Evolutionary conservation across 2,113 vertebrate species (phyloP).

Genomic region (Antechinus stuartii): DNA sequence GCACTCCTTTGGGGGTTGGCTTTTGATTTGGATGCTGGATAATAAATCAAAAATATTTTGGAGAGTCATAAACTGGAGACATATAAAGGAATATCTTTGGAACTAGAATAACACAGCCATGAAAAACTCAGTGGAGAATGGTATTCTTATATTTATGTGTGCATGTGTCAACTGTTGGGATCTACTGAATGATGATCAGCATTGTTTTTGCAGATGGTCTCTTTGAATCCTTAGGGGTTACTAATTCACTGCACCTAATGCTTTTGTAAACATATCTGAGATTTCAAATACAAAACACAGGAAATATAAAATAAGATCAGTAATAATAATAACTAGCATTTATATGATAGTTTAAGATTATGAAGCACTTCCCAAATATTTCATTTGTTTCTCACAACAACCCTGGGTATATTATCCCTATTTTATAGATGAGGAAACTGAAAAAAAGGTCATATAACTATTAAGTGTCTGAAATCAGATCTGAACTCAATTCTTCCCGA

Average conservation of each 20-base stretch:
- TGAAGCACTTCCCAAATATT: not conserved
- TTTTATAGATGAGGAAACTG: not conserved
- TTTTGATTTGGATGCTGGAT: conserved; percentile 11
- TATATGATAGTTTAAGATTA: not conserved
- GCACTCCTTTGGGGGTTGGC: not conserved
- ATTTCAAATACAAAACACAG: conserved; percentile 31
- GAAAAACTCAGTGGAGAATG: conserved; percentile 52
- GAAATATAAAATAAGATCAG: conserved; percentile 29
- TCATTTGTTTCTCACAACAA: not conserved
- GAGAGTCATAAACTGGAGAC: conserved; percentile 52
- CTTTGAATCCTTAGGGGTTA: conserved; percentile 51
- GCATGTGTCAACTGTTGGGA: conserved; percentile 41
- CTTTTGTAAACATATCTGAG: conserved; percentile 63
- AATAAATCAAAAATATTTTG: conserved; percentile 48
- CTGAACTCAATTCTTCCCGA: not conserved
- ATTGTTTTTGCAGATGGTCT: conserved; percentile 57
- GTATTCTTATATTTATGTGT: conserved; percentile 19
- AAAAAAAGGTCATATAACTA: not conserved
- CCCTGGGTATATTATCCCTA: not conserved
- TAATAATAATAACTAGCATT: not conserved
- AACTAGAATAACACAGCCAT: conserved; percentile 50
- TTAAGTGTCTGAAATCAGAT: not conserved
- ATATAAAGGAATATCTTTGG: conserved; percentile 67
- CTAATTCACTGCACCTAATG: conserved; percentile 38
- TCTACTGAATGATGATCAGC: conserved; percentile 53